Percentiles rank a stretch among this genome's conserved stretches.
These are phyloP conservation scores for Masnerella sp. DNA, from an alignment of 2,888 invertebrate species.

Conservation along the genomic window DNA sequence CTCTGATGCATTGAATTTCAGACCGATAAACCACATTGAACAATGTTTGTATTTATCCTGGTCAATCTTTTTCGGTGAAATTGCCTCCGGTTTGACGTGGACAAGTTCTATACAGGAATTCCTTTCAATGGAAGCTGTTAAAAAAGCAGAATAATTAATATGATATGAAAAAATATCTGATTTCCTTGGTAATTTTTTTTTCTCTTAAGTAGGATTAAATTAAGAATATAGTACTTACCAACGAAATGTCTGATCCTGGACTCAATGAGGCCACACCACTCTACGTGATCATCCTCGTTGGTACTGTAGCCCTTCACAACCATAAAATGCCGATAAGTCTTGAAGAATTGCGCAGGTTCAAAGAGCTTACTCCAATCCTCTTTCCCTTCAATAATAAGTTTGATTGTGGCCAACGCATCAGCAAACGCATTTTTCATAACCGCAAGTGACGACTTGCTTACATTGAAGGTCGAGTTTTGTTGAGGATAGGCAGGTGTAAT, in stretches of 20 bases:
- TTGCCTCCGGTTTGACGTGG: constrained; percentile 97
- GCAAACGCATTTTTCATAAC: constrained; percentile 97
- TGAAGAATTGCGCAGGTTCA: too few relatives aligned
- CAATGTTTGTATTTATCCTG: constrained; percentile 81
- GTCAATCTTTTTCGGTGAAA: constrained; percentile 77
- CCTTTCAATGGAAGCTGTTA: constrained; percentile 89
- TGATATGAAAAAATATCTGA: too few relatives aligned
- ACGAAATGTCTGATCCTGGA: constrained; percentile 93
- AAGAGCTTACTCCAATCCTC: too few relatives aligned
- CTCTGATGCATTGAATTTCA: constrained; percentile 84
- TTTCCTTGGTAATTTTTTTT: too few relatives aligned
- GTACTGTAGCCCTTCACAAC: too few relatives aligned
- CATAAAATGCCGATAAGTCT: too few relatives aligned
- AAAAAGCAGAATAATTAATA: too few relatives aligned
- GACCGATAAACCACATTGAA: constrained; percentile 98
- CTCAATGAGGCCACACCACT: constrained; percentile 98
- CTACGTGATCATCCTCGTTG: constrained; percentile 91
- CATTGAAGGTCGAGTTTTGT: constrained; percentile 99
- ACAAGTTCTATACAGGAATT: constrained; percentile 95
- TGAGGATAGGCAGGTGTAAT: constrained; percentile 99
- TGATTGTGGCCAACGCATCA: too few relatives aligned
- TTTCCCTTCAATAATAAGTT: too few relatives aligned
- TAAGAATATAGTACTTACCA: too few relatives aligned
- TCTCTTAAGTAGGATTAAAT: too few relatives aligned
- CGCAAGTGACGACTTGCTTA: constrained; percentile 93